A percentile compares a stretch with the other conserved stretches of the same genome.
Conservation (phyloP, 2,797 vertebrate species). For the Mormyrus hasselquistii region DNA sequence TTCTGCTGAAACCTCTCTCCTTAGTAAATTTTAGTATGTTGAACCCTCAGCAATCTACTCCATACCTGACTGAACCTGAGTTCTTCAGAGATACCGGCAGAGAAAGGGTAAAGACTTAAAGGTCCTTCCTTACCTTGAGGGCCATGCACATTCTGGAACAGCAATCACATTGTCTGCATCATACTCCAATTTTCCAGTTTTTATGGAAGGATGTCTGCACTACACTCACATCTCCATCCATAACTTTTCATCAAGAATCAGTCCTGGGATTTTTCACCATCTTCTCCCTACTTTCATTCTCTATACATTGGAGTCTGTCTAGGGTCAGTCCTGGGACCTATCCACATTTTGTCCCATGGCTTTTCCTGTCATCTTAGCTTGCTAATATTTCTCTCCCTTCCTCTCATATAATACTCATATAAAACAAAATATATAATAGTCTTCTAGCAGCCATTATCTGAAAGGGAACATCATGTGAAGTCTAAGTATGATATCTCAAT, state of each 20-base stretch:
- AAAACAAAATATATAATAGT: not conserved
- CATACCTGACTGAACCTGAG: no score
- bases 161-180: not conserved
- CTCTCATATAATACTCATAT: not conserved
- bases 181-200: not conserved
- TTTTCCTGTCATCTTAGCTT: not conserved
- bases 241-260: not conserved
- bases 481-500: not conserved
- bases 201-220: not conserved
- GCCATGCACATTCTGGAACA: not conserved
- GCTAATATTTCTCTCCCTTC: not conserved
- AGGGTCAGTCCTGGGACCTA: not conserved
- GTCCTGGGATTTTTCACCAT: not conserved
- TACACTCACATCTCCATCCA: not conserved
- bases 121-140: not conserved
- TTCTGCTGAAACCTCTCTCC: not conserved
- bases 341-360: not conserved
- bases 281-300: not conserved
- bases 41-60: not conserved
- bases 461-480: not conserved
- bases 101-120: not conserved
- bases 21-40: not conserved
- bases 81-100: no score
- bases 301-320: not conserved
- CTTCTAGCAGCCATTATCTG: not conserved